Base-by-base conservation (phyloP, 2,888 invertebrate genomes). In the Mactromeris polynyma region DNA sequence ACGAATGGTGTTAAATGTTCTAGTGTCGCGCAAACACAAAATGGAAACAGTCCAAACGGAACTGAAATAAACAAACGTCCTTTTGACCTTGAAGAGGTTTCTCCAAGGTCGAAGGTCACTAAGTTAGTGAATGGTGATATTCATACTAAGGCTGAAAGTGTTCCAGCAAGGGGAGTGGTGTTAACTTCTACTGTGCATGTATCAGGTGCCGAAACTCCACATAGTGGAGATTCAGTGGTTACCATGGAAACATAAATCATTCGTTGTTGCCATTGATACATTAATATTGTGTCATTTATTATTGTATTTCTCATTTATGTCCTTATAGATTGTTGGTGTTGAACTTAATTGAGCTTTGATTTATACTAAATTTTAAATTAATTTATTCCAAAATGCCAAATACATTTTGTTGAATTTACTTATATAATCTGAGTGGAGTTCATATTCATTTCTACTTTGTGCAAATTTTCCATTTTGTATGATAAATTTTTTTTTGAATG, bases 81-180 rank as follows among this genome's bases (percentile, higher is more conserved):
- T 42, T 77, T 58, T 78, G 88, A 80, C 21, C 86, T 88, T 26
- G 81, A 64, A 36, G 83, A 81, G 31, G 81, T 85, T n/a, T 69
- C 73, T 33, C 88, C 89, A 26, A 89, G 81, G 82, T 58, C 87
- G 81, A 92, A 92, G 84, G 89, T 91, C 73, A 90, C 87, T 26
- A 92, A 92, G 81, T 54, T 91, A 31, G 84, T 86, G n/a, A 92
- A 92, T 86, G 93, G 93, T 64, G 93, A 89, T 86, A 83, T 89
- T 79, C 89, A 91, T 78, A 78, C 77, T 42, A 86, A 81, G 51
- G 58, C 33, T 69, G 82, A 46, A 33, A 42, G 83, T 38, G 64
- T 64, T 73, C 33, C 51, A 51, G 26, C 31, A 17, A 73, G 33
- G 19, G 73, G 73, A 11, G 73, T 33, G 31, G 58, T 58, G 6